Conservation (phyloP, 2,888 invertebrate species). For the Thelaira solivaga region DNA sequence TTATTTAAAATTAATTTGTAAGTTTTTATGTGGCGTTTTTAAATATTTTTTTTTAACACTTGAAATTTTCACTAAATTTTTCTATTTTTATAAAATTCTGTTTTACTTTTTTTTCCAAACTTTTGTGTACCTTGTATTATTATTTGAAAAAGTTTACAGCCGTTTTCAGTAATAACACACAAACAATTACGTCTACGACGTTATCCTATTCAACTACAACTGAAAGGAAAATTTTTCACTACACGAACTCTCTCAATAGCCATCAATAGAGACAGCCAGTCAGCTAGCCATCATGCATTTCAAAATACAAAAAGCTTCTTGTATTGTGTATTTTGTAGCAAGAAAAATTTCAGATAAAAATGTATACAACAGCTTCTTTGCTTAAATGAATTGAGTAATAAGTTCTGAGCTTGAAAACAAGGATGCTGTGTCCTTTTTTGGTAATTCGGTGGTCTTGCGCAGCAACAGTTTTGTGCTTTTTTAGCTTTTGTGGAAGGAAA, state of each 20-base stretch:
- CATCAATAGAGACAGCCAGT: slow-evolving; percentile 26
- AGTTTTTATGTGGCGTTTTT: not conserved
- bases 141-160: slow-evolving; percentile 54
- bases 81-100: not conserved
- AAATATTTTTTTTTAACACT: slow-evolving; percentile 8
- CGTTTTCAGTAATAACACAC: slow-evolving; percentile 51
- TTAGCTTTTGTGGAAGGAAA: slow-evolving; percentile 41
- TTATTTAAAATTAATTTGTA: not conserved
- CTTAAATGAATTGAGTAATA: not conserved
- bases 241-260: slow-evolving; percentile 36
- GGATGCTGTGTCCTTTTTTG: slow-evolving; percentile 49
- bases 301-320: slow-evolving; percentile 34
- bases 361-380: slow-evolving; percentile 51
- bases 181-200: slow-evolving; percentile 70
- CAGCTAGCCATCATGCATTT: not conserved
- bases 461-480: not conserved
- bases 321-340: not conserved
- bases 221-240: slow-evolving; percentile 68
- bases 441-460: slow-evolving; percentile 49
- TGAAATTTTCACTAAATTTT: slow-evolving; percentile 23
- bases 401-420: slow-evolving; percentile 14
- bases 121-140: slow-evolving; percentile 57
- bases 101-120: slow-evolving; percentile 17
- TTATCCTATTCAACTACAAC: slow-evolving; percentile 77
- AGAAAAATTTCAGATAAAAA: slow-evolving; percentile 23